Evolutionary conservation across 2,113 vertebrate species (phyloP).

Genomic region (Damaliscus lunatus): DNA sequence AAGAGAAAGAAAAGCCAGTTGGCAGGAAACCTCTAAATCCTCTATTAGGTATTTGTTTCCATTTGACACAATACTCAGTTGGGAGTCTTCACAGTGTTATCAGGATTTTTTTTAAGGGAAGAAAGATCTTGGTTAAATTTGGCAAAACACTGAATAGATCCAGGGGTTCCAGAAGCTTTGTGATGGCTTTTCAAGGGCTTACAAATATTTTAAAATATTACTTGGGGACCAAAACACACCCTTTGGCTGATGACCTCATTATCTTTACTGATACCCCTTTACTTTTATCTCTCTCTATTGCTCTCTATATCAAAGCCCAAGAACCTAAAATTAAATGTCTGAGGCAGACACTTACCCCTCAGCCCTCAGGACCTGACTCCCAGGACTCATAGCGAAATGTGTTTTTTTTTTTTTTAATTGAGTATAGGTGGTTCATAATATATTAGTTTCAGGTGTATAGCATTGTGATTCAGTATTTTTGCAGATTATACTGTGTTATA

Average conservation of each 20-base stretch:
- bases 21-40: not conserved
- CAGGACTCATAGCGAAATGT: not conserved
- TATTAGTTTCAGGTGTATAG: not conserved
- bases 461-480: not conserved
- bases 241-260: not conserved
- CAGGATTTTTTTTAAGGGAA: not conserved
- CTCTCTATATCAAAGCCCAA: not conserved
- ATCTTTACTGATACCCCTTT: not conserved
- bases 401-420: not conserved
- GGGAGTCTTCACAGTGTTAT: not conserved
- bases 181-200: not conserved
- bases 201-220: not conserved
- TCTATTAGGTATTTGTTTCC: not conserved
- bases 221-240: not conserved
- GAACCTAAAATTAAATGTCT: not conserved
- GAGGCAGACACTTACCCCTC: not conserved
- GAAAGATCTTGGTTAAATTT: not conserved
- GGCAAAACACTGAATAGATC: not conserved
- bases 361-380: not conserved
- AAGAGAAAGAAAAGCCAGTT: not conserved
- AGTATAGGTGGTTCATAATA: not conserved
- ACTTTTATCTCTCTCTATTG: not conserved
- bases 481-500: not conserved
- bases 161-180: not conserved
- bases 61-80: not conserved